Evolutionary conservation across 2,797 vertebrate species (phyloP).

Genomic region (Coranthus polyacanthus): DNA sequence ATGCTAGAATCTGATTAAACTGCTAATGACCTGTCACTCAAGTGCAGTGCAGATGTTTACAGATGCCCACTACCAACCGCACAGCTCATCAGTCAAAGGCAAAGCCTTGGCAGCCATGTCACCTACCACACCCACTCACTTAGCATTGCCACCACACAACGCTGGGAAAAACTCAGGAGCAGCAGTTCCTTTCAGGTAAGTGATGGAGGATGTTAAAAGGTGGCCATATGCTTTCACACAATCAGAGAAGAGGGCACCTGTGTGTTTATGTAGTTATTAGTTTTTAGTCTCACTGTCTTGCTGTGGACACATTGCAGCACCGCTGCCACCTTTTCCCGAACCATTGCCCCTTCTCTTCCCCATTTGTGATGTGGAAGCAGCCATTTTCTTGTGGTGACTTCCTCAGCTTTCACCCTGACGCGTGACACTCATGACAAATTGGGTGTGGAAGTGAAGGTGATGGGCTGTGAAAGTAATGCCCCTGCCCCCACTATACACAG

Average conservation of each 20-base stretch:
- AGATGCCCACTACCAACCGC: constrained; percentile 80
- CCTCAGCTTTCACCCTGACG: constrained; percentile 86
- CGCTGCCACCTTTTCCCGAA: constrained; percentile 49
- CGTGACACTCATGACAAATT: constrained; percentile 94
- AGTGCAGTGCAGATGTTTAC: constrained; percentile 75
- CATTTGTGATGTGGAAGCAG: constrained; percentile 87
- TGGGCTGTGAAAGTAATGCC: constrained; percentile 91
- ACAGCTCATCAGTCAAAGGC: constrained; percentile 84
- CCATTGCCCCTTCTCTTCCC: constrained; percentile 59
- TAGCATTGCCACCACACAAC: constrained; percentile 69
- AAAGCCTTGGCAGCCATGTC: constrained; percentile 76
- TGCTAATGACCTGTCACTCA: constrained; percentile 83
- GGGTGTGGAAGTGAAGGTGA: constrained; percentile 89
- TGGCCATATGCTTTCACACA: constrained; percentile 49
- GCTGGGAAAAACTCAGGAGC: constrained; percentile 31
- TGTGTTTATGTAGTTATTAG: constrained; percentile 60
- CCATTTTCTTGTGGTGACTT: constrained; percentile 88
- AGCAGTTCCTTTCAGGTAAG: constrained; percentile 51
- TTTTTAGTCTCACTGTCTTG: constrained; percentile 71
- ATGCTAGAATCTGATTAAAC: constrained; percentile 83
- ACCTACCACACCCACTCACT: constrained; percentile 82
- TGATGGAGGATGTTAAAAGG: constrained; percentile 52
- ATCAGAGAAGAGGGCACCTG: constrained; percentile 50
- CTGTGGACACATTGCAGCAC: constrained; percentile 42
- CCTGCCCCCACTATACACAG: constrained; percentile 78